These are phyloP conservation scores for Montipora efflorescens DNA, from an alignment of 64 coral and sea anemone species.

Conservation along the genomic window DNA sequence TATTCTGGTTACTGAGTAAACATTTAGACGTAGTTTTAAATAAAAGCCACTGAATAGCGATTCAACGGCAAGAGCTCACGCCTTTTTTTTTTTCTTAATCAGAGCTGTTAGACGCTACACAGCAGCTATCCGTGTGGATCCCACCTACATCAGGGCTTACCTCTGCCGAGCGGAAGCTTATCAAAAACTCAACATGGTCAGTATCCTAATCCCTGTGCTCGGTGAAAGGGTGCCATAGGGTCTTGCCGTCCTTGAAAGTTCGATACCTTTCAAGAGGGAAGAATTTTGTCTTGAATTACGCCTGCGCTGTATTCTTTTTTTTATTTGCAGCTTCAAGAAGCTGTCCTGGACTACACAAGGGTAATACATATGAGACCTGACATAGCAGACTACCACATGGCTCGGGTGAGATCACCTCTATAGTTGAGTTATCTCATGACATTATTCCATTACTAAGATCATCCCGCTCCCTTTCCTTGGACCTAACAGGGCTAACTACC, in stretches of 20 bases:
- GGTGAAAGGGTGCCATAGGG: background rate
- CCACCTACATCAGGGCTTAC: conserved; percentile 89
- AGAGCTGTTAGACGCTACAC: conserved; percentile 91
- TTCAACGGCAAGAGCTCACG: too few species aligned
- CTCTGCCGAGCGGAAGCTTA: conserved; percentile 94
- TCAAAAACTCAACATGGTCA: conserved; percentile 93
- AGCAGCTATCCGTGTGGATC: conserved; percentile 90
- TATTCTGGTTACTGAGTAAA: too few species aligned
- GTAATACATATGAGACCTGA: conserved; percentile 96
- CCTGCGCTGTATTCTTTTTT: background rate
- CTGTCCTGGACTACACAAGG: conserved; percentile 88
- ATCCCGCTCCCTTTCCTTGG: too few species aligned
- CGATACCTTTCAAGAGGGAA: background rate
- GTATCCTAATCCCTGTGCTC: background rate
- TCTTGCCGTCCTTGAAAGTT: background rate
- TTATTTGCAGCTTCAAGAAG: conserved; percentile 83
- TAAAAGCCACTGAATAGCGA: too few species aligned
- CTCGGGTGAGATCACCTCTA: conserved; percentile 64
- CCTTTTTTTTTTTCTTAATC: background rate
- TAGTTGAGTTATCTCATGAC: background rate
- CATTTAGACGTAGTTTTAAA: too few species aligned
- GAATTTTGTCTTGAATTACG: background rate
- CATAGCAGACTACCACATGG: conserved; percentile 95
- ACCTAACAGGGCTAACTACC: too few species aligned
- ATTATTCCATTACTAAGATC: background rate